A percentile compares a stretch with the other conserved stretches of the same genome.
These are phyloP conservation scores for Asobara japonica DNA, from an alignment of 1,140 invertebrate species.

Conservation along the genomic window DNA sequence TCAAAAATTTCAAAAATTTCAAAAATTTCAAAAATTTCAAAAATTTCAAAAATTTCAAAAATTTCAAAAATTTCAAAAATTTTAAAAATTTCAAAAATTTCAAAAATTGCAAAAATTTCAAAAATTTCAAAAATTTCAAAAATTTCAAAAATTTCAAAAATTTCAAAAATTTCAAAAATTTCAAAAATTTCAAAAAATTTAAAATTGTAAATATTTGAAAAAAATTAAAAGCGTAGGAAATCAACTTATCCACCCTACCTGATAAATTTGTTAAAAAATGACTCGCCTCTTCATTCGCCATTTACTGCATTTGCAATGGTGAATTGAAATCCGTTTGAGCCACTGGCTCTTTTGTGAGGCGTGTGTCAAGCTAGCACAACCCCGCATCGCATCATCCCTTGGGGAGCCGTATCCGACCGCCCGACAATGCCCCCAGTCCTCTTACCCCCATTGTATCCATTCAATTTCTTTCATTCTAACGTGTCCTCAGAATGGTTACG, in stretches of 20 bases:
- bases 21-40: too few species aligned
- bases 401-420: background rate
- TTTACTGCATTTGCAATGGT: constrained; percentile 9
- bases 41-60: too few species aligned
- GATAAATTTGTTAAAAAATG: too few species aligned
- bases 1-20: too few species aligned
- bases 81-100: too few species aligned
- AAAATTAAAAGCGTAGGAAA: too few species aligned
- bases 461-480: constrained; percentile 25
- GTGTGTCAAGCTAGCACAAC: constrained; percentile 20
- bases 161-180: background rate
- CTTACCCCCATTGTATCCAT: constrained; percentile 4
- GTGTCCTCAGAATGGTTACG: background rate
- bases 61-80: too few species aligned
- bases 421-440: constrained; percentile 4
- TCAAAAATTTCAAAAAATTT: too few species aligned
- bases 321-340: constrained; percentile 20
- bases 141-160: background rate
- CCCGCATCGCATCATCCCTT: constrained; percentile 6
- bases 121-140: too few species aligned
- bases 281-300: background rate
- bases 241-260: too few species aligned
- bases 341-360: constrained; percentile 8
- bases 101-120: too few species aligned
- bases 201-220: too few species aligned